These are phyloP conservation scores for Agonopterix subpropinquella DNA, from an alignment of 2,888 invertebrate species.

Conservation along the genomic window DNA sequence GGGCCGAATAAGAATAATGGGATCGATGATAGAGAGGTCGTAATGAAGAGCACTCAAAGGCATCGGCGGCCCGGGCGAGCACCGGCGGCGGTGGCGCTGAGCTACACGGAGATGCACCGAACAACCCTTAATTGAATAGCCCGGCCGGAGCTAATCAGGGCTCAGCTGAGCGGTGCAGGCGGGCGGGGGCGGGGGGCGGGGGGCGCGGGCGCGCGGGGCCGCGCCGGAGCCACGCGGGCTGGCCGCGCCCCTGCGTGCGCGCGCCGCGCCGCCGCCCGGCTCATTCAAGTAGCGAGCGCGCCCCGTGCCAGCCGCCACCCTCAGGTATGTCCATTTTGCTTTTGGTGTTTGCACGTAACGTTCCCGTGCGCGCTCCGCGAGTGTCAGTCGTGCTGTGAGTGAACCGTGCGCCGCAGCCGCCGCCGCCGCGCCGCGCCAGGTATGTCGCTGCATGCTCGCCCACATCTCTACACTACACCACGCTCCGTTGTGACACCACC, in stretches of 20 bases:
- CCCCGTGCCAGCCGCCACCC: conserved; percentile 70
- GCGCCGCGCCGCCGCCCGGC: conserved; percentile 72
- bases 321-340: conserved; percentile 74
- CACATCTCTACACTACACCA: conserved; percentile 22
- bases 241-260: conserved; percentile 76
- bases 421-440: conserved; percentile 9
- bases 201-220: conserved; percentile 32
- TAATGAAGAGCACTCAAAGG: conserved; percentile 62
- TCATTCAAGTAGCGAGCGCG: conserved; percentile 74
- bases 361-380: conserved; percentile 54
- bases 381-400: conserved; percentile 65
- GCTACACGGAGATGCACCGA: conserved; percentile 56
- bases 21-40: conserved; percentile 44
- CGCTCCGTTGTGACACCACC: conserved; percentile 20
- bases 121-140: conserved; percentile 72
- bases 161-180: conserved; percentile 67
- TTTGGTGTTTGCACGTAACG: conserved; percentile 66
- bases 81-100: conserved; percentile 26
- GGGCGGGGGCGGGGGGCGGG: conserved; percentile 34
- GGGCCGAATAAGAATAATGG: conserved; percentile 47
- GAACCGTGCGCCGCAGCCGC: conserved; percentile 33
- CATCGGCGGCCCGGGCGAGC: conserved; percentile 25
- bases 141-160: conserved; percentile 72
- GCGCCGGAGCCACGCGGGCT: conserved; percentile 73
- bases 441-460: background rate